These are phyloP conservation scores for Andrena flavipes DNA, from an alignment of 2,888 invertebrate genomes.

Conservation along the genomic window DNA sequence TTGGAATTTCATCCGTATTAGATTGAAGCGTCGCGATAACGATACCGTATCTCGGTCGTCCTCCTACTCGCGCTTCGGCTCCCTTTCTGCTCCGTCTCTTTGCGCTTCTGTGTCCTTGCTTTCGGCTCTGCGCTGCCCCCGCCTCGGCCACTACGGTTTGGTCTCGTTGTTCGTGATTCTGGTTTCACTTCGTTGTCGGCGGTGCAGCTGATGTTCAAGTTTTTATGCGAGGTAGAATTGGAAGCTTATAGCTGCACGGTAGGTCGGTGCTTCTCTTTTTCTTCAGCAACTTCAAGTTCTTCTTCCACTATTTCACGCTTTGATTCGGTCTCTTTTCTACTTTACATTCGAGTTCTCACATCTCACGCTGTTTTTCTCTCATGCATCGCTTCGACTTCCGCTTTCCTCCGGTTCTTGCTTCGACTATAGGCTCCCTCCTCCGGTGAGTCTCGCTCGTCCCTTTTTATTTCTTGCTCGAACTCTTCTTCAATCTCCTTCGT, in stretches of 20 bases:
- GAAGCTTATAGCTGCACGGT: no score
- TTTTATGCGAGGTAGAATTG: no score
- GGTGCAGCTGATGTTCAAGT: no score
- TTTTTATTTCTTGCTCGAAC: neutral
- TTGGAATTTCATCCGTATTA: constrained; percentile 77
- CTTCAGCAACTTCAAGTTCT: no score
- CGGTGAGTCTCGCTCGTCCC: neutral
- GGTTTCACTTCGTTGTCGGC: neutral
- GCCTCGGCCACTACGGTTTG: neutral
- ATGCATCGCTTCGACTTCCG: neutral
- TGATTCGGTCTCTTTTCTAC: neutral
- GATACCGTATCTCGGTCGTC: constrained; percentile 49
- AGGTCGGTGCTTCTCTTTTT: no score
- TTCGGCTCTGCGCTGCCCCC: neutral
- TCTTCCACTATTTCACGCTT: neutral
- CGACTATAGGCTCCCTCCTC: neutral
- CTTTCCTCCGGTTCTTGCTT: neutral
- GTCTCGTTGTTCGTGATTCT: neutral
- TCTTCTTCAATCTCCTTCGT: neutral
- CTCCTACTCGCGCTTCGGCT: constrained; percentile 16
- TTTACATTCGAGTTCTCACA: neutral
- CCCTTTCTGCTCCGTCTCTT: neutral
- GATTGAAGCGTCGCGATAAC: constrained; percentile 76
- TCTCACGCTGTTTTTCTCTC: neutral
- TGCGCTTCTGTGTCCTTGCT: neutral